Evolutionary conservation across 2,888 invertebrate genomes (phyloP), one percentile per base, ranked within the genome.

Genomic region (Ferrisia virgata): DNA sequence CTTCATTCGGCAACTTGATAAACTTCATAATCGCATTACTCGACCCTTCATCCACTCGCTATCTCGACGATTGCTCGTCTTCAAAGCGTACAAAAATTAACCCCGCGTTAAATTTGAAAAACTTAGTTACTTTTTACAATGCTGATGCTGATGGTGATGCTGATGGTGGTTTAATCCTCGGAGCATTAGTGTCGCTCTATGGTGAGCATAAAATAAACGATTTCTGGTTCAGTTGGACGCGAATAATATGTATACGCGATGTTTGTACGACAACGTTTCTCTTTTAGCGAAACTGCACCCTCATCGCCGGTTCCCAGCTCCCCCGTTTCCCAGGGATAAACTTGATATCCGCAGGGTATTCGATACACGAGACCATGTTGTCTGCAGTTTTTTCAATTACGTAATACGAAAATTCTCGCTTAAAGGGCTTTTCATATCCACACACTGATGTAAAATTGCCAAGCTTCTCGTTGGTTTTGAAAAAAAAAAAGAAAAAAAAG

Each of bases 371-470:
- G 64, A 53, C 53, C 5, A 22, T 53, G 53, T 53, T 28, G 64
- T 64, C 64, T 64, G 64, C 64, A 64, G 64, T 64, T 64, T 64
- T 64, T 64, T 64, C 64, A 64, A 64, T 64, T 64, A 64, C 18
- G 13, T 64, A 64, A 28, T 22, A 53, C 18, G 53, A 28, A 28
- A 64, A 64, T 64, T 64, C 64, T 53, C 64, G 64, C 64, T 64
- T 31, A 28, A 64, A 28, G 64, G 25, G 25, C 4, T 64, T 64
- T 58, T 31, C 64, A 64, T 64, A 28, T 64, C 13, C 64, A 28
- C 25, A 64, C 28, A 28, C 53, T 53, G 53, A 64, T 28, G 25
- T 64, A 64, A 64, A 64, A 53, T 53, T 64, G 28, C 28, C 64
- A 64, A 64, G 15, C 28, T 25, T 64, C 28, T 25, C 28, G 13